Evolutionary conservation across 1,140 invertebrate species (phyloP).

Genomic region (Philopotamus ludificatus): DNA sequence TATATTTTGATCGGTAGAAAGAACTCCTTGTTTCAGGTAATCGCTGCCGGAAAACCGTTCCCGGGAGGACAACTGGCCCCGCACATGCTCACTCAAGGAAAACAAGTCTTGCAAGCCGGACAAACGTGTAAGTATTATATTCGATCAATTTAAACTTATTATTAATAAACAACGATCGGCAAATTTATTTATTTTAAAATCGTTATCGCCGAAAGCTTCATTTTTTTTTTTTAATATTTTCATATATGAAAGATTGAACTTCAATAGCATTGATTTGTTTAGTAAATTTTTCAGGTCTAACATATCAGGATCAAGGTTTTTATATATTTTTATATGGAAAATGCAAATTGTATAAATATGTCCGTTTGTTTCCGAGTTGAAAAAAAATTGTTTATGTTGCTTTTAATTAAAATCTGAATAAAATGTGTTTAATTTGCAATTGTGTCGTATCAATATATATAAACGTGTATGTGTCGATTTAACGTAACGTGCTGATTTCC

Average conservation of each 20-base stretch:
- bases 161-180: not conserved
- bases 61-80: constrained; percentile 73
- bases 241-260: constrained; percentile 43
- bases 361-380: not conserved
- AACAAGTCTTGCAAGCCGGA: constrained; percentile 62
- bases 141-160: not conserved
- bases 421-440: constrained; percentile 15
- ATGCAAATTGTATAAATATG: constrained; percentile 1
- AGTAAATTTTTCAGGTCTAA: constrained; percentile 59
- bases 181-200: not conserved
- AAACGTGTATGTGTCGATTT: too few species aligned
- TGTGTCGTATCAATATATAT: not conserved
- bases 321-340: constrained; percentile 41
- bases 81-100: constrained; percentile 76
- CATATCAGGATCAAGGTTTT: constrained; percentile 57
- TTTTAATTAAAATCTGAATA: too few species aligned
- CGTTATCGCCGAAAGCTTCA: not conserved
- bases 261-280: constrained; percentile 54
- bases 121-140: constrained; percentile 54
- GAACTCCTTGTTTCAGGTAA: constrained; percentile 61
- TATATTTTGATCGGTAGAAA: too few species aligned
- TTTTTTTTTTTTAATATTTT: not conserved
- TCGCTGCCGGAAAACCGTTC: constrained; percentile 77
- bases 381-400: constrained; percentile 11
- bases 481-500: too few species aligned